Percentiles rank a stretch among this genome's conserved stretches.
These are phyloP conservation scores for Falco berigora DNA, from an alignment of 2,797 vertebrate genomes.

Conservation along the genomic window DNA sequence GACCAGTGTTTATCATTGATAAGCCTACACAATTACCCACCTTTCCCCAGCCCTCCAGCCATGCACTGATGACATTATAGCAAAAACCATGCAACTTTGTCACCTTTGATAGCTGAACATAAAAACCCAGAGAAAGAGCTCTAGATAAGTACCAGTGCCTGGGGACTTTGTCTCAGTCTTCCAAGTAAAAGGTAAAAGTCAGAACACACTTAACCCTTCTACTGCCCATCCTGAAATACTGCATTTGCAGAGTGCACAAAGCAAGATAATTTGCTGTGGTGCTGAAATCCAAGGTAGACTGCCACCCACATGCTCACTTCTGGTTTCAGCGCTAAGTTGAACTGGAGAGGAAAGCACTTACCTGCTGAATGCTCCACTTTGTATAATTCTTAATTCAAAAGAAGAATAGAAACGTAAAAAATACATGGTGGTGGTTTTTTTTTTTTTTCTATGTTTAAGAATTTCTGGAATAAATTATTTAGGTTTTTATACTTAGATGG, in stretches of 20 bases:
- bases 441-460: neutral
- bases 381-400: slow-evolving; percentile 2
- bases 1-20: slow-evolving; percentile 13
- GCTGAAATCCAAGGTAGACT: neutral
- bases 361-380: neutral
- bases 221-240: neutral
- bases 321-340: neutral
- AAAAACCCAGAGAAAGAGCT: neutral
- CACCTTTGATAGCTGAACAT: neutral
- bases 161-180: neutral
- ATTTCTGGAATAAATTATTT: neutral
- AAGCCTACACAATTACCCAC: neutral
- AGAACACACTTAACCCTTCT: neutral
- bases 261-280: neutral
- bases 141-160: neutral
- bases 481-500: neutral
- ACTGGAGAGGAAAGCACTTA: neutral
- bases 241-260: neutral
- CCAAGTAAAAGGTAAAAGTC: neutral
- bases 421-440: too few species aligned
- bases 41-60: fast-evolving
- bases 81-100: neutral
- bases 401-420: neutral
- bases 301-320: neutral
- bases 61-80: neutral